Percentiles rank a stretch among this genome's conserved stretches.
Conservation (phyloP, 1,140 invertebrate genomes). For the Bacillus rossius region DNA sequence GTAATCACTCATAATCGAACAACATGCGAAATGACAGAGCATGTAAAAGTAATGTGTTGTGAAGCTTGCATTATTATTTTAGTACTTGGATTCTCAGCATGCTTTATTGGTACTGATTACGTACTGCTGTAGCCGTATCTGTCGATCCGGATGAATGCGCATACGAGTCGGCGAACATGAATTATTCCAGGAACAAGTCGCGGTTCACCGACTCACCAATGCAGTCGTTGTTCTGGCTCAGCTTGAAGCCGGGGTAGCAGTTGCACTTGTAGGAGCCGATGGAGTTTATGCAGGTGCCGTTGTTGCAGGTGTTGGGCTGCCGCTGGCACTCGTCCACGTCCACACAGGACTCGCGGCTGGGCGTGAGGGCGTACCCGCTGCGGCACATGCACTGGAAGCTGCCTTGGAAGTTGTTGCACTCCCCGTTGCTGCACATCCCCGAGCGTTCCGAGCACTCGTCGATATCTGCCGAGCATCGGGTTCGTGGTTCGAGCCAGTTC, state of each 20-base stretch:
- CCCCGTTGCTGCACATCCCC: slow-evolving; percentile 56
- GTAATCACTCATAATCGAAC: too few species aligned
- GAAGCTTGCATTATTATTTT: too few species aligned
- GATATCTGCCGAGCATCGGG: too few species aligned
- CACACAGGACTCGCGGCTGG: slow-evolving; percentile 56
- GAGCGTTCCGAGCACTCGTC: slow-evolving; percentile 64
- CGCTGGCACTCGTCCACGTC: slow-evolving; percentile 72
- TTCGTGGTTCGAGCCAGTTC: too few species aligned
- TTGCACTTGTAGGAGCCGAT: slow-evolving; percentile 72
- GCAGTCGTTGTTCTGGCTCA: slow-evolving; percentile 82
- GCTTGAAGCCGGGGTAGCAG: slow-evolving; percentile 73
- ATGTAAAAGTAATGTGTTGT: too few species aligned
- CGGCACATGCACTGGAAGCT: slow-evolving; percentile 61
- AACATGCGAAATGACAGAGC: too few species aligned
- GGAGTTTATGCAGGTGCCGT: slow-evolving; percentile 77
- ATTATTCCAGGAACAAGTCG: too few species aligned
- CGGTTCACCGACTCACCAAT: slow-evolving; percentile 61
- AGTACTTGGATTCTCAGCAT: too few species aligned
- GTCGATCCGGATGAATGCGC: too few species aligned
- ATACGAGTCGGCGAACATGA: too few species aligned
- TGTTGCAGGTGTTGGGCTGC: slow-evolving; percentile 67
- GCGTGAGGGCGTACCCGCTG: slow-evolving; percentile 51
- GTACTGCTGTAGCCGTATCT: too few species aligned
- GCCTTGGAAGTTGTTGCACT: slow-evolving; percentile 66
- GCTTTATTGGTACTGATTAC: too few species aligned